Base-by-base conservation (phyloP, 1,140 invertebrate species). In the Grapholita molesta region DNA sequence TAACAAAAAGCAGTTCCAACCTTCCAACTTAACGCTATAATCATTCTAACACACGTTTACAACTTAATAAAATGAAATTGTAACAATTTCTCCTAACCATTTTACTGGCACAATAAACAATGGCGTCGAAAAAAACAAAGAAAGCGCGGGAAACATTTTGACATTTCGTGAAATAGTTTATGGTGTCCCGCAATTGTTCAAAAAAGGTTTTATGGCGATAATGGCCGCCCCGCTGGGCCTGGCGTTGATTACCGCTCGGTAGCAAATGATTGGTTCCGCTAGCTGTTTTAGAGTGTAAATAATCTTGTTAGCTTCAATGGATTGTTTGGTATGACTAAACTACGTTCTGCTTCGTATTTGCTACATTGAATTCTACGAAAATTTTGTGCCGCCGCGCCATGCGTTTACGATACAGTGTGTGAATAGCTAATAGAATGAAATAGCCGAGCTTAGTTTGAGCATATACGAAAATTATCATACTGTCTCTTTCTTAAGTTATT, bases 241-340 rank as follows among this genome's bases (percentile, higher is more conserved):
- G 57, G 78, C 80, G 79, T 85, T 80, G 74, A 76, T 73, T 66
- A 42, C 75, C 78, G 83, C 84, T 85, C 85, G 73, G 88, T 90
- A 90, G 88, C 88, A 85, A 84, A 88, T 90, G 73, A 88, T 90
- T 90, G 83, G 86, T 85, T 80, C 85, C 86, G 86, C 85, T 85
- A 24, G 70, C 80, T 55, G 82, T 87, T 83, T 48, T 75, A 78
- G 74, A 81, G 76, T 84, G 79, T 88, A 85, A 86, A 89, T 88
- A 88, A 89, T 86, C 74, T 80, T 73, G 69, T 79, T 66, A 65
- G 69, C 68, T 75, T 77, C 28, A 67, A 64, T 28, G 0, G 68
- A 21, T 69, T 73, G 74, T 83, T 71, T 75, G 66, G 72, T 74
- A 77, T 77, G 76, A 77, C 79, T 70, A 70, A 78, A 73, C 68